Evolutionary conservation across 2,888 invertebrate genomes (phyloP).

Genomic region (Sipha maydis): DNA sequence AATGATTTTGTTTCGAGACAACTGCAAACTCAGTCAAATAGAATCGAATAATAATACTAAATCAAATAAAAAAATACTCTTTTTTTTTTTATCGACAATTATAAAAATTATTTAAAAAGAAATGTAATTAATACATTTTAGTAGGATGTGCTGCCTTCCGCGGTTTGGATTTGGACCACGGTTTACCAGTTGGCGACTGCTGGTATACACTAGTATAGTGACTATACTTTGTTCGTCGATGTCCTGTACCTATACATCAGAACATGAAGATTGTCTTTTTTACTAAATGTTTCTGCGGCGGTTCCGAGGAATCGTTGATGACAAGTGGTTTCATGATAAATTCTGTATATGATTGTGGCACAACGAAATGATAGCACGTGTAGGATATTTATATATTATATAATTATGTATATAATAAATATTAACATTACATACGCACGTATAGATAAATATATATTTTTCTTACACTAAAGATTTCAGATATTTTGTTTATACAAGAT

Average conservation of each 20-base stretch:
- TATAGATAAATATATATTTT: neutral
- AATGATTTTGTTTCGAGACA: neutral
- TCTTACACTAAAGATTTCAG: neutral
- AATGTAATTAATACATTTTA: neutral
- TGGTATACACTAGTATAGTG: too few species aligned
- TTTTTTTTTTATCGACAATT: too few species aligned
- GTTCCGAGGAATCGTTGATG: neutral
- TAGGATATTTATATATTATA: neutral
- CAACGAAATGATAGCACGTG: neutral
- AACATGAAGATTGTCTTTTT: too few species aligned
- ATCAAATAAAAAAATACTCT: too few species aligned
- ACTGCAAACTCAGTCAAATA: too few species aligned
- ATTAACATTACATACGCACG: neutral
- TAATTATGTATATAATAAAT: neutral
- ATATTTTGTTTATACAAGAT: neutral
- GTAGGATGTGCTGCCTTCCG: neutral
- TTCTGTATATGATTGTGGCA: neutral
- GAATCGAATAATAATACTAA: too few species aligned
- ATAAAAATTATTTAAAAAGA: too few species aligned
- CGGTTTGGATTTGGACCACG: neutral
- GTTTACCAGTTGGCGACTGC: neutral
- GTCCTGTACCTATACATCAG: neutral
- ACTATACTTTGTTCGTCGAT: neutral
- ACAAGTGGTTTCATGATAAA: neutral
- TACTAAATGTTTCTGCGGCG: neutral